Evolutionary conservation across 2,113 vertebrate species (phyloP).

Genomic region (Plecotus auritus): DNA sequence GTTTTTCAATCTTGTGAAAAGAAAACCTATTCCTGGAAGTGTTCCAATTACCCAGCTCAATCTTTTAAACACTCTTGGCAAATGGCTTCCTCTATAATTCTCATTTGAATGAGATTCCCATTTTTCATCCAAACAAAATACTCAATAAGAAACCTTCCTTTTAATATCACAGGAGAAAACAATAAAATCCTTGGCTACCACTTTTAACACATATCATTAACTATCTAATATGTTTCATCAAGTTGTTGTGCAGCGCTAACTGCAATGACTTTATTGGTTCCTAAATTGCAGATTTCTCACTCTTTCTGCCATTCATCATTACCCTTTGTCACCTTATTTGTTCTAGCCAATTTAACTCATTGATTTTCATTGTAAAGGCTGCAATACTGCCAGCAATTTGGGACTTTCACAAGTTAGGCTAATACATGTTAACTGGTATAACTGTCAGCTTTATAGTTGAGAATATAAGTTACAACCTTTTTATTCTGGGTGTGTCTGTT

Average conservation of each 20-base stretch:
- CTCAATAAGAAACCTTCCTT: not conserved
- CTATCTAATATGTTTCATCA: slow-evolving; percentile 47
- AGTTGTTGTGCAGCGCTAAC: slow-evolving; percentile 39
- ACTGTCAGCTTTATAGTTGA: slow-evolving; percentile 15
- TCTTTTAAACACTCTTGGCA: not conserved
- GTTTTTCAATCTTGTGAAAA: slow-evolving; percentile 33
- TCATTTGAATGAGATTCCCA: not conserved
- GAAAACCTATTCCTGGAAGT: slow-evolving; percentile 28
- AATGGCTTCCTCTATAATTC: not conserved
- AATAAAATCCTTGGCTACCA: slow-evolving; percentile 10
- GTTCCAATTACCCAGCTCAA: not conserved
- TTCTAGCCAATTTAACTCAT: slow-evolving; percentile 82
- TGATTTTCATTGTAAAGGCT: slow-evolving; percentile 75
- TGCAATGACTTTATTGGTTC: slow-evolving; percentile 45
- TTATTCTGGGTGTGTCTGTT: not conserved
- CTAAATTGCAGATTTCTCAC: slow-evolving; percentile 65
- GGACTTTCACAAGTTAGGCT: slow-evolving; percentile 67
- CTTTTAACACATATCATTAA: slow-evolving; percentile 56
- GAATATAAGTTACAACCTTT: slow-evolving; percentile 51
- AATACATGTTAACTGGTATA: slow-evolving; percentile 51
- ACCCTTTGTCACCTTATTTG: slow-evolving; percentile 79
- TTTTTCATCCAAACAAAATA: slow-evolving; percentile 37
- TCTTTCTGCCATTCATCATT: slow-evolving; percentile 77
- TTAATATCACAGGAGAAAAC: slow-evolving; percentile 38
- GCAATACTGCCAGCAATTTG: slow-evolving; percentile 67